Conservation (phyloP, 2,888 invertebrate genomes). For the Sinelater perroti region DNA sequence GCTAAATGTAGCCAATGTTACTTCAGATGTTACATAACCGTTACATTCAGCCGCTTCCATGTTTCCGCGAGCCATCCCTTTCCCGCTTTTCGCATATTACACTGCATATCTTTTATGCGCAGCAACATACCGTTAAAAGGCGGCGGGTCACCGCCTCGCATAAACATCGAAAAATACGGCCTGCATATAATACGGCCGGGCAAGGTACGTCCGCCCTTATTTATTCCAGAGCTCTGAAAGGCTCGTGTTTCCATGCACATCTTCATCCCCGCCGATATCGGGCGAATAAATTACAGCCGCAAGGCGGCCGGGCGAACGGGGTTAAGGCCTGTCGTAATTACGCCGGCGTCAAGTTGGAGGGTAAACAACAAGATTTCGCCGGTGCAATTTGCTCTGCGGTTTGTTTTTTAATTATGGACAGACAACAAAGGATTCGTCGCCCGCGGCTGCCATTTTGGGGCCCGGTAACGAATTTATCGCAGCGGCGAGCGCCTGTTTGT, state of each 20-base stretch:
- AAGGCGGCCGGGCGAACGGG: not conserved
- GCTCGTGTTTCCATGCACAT: conserved; percentile 1
- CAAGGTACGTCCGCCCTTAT: conserved; percentile 5
- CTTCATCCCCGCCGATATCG: conserved; percentile 5
- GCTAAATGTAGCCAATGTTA: no score
- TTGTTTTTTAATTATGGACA: conserved; percentile 7
- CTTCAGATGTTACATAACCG: no score
- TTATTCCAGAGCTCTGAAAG: conserved; percentile 7
- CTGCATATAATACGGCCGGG: not conserved
- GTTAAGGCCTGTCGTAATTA: conserved; percentile 9
- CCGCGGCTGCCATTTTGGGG: not conserved
- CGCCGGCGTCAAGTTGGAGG: conserved; percentile 7
- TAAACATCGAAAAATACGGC: conserved; percentile 3
- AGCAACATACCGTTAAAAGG: conserved; percentile 11
- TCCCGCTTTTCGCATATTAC: conserved; percentile 13
- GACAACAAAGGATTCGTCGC: conserved; percentile 10
- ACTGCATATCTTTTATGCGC: not conserved
- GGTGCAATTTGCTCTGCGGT: not conserved
- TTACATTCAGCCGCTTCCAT: no score
- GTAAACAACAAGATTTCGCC: conserved; percentile 15
- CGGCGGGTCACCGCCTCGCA: not conserved
- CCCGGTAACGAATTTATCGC: no score
- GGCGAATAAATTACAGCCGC: conserved; percentile 2
- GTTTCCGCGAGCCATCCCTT: no score
- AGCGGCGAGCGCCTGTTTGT: no score